Evolutionary conservation across 2,888 invertebrate species (phyloP).

Genomic region (Lissocephala sabroskyi): DNA sequence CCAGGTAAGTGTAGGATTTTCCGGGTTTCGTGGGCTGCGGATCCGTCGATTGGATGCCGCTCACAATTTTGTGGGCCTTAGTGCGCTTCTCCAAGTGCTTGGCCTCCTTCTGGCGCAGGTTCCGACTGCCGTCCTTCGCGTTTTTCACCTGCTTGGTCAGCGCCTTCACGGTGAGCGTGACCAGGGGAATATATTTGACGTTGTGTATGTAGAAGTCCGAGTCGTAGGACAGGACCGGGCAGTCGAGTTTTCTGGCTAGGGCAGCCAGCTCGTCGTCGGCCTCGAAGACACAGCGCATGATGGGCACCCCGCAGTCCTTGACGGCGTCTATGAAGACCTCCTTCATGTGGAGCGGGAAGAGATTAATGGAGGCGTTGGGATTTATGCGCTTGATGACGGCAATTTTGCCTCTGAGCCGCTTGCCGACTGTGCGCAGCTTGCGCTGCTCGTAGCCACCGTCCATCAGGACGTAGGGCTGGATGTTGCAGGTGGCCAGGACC

Average conservation of each 20-base stretch:
- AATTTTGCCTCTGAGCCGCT: constrained; percentile 77
- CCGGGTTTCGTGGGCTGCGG: constrained; percentile 24
- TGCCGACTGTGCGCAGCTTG: constrained; percentile 80
- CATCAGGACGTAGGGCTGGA: constrained; percentile 82
- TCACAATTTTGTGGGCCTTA: constrained; percentile 50
- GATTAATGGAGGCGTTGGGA: constrained; percentile 75
- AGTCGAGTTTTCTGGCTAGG: constrained; percentile 82
- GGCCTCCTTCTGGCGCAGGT: constrained; percentile 52
- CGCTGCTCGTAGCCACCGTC: constrained; percentile 85
- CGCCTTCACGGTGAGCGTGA: constrained; percentile 76
- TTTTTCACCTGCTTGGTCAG: constrained; percentile 50
- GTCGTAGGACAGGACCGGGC: constrained; percentile 92
- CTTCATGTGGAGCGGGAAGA: constrained; percentile 84
- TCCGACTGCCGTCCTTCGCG: constrained; percentile 12
- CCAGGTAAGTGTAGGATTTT: constrained; percentile 67
- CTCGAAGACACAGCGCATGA: constrained; percentile 87
- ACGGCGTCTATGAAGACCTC: constrained; percentile 84
- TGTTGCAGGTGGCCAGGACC: constrained; percentile 79
- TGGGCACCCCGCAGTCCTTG: constrained; percentile 77
- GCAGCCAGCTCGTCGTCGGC: constrained; percentile 92
- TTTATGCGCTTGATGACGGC: constrained; percentile 75
- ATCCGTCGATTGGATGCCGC: constrained; percentile 30
- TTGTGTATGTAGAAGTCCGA: constrained; percentile 95
- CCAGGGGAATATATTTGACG: constrained; percentile 85
- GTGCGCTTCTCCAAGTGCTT: constrained; percentile 65